phyloP scores from a whole-genome alignment of 2,797 vertebrate genomes.

The Malacoraja senta region DNA sequence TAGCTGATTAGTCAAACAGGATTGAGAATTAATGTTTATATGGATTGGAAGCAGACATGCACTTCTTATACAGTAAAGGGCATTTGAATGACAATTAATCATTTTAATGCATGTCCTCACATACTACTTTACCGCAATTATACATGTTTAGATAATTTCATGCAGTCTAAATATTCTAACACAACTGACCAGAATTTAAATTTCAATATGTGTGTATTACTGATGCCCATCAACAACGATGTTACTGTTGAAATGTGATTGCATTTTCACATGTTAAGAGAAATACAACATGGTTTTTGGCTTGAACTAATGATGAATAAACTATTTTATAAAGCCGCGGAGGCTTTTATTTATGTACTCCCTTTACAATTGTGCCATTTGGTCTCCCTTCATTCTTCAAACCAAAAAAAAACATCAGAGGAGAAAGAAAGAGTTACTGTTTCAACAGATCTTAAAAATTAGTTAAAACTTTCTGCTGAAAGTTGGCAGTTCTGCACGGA shows the following conservation, averaged over 20 bases:
- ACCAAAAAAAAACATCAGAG: too few species aligned
- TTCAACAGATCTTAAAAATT: too few species aligned
- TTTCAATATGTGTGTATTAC: background rate
- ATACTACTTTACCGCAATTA: constrained; percentile 9
- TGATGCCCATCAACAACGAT: background rate
- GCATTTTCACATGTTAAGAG: background rate
- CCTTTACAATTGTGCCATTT: background rate
- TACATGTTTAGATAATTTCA: constrained; percentile 17
- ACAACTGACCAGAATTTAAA: background rate
- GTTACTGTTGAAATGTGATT: background rate
- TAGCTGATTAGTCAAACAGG: background rate
- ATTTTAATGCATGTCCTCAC: constrained; percentile 2
- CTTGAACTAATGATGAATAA: background rate
- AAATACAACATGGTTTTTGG: background rate
- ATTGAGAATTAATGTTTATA: constrained; percentile 20
- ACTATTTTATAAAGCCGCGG: background rate
- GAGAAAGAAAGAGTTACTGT: too few species aligned
- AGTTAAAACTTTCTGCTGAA: too few species aligned
- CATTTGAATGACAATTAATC: constrained; percentile 30
- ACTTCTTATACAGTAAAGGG: background rate
- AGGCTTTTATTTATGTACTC: background rate
- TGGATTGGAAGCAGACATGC: background rate
- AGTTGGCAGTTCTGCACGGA: too few species aligned
- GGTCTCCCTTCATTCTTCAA: background rate
- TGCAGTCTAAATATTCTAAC: constrained; percentile 23